A percentile compares a stretch with the other conserved stretches of the same genome.
phyloP scores from a whole-genome alignment of 2,888 invertebrate genomes.

The Labia minor region DNA sequence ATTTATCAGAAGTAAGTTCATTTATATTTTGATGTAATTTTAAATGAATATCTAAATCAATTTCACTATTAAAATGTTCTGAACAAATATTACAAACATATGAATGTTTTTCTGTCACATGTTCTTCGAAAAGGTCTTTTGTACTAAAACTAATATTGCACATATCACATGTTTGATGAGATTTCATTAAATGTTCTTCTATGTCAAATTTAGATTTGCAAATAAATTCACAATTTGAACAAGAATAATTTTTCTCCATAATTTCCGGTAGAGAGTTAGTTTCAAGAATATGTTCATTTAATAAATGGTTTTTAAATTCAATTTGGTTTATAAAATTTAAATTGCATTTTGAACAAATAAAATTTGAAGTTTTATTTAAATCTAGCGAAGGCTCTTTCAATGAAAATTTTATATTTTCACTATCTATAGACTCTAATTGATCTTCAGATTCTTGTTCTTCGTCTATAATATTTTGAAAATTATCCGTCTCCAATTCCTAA shows the following conservation, averaged over 20 bases:
- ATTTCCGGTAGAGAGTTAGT: background rate
- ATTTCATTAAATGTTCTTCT: background rate
- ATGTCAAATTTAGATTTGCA: background rate
- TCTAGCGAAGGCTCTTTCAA: constrained; percentile 9
- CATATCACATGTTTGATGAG: constrained; percentile 21
- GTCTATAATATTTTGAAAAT: constrained; percentile 14
- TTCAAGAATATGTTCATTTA: background rate
- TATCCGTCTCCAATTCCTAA: background rate
- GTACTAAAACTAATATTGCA: constrained; percentile 20
- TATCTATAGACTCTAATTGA: constrained; percentile 8
- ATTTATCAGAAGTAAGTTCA: background rate
- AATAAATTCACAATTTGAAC: background rate
- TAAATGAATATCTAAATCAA: constrained; percentile 18
- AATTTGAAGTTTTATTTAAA: background rate
- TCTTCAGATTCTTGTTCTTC: constrained; percentile 4
- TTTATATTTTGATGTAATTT: constrained; percentile 14
- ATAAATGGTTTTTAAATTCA: constrained; percentile 22
- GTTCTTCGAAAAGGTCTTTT: constrained; percentile 21
- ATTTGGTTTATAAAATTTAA: constrained; percentile 21
- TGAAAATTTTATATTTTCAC: background rate
- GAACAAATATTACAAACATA: constrained; percentile 22
- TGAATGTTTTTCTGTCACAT: constrained; percentile 13
- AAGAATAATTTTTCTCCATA: background rate
- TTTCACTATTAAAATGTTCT: constrained; percentile 20
- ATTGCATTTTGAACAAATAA: constrained; percentile 25